A percentile compares a stretch with the other conserved stretches of the same genome.
Conservation (phyloP, 1,140 invertebrate genomes). For the Parasteatoda tepidariorum region DNA sequence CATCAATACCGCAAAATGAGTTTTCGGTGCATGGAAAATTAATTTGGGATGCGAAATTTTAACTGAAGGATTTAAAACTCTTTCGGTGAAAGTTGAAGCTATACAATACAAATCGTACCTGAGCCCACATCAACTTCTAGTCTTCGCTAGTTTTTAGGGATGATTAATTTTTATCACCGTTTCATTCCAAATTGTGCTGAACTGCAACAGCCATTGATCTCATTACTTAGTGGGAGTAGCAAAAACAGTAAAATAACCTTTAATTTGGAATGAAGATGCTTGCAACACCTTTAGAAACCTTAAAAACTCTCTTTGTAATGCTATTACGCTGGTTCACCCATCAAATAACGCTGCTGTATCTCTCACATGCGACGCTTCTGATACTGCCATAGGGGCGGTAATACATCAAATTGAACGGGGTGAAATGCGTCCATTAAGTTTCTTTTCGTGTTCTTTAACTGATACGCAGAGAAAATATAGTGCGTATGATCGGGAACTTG, state of each 20-base stretch:
- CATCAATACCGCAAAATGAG: constrained; percentile 63
- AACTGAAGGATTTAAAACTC: constrained; percentile 16
- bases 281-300: constrained; percentile 66
- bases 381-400: constrained; percentile 48
- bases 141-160: constrained; percentile 66
- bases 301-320: constrained; percentile 66
- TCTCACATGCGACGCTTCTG: constrained; percentile 51
- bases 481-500: constrained; percentile 63
- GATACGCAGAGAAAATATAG: constrained; percentile 48
- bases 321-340: constrained; percentile 35
- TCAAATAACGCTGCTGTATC: constrained; percentile 12
- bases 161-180: constrained; percentile 67
- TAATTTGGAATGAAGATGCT: constrained; percentile 60
- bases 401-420: constrained; percentile 46
- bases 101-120: constrained; percentile 45
- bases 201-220: neutral
- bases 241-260: neutral
- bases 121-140: constrained; percentile 65
- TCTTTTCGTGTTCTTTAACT: constrained; percentile 51
- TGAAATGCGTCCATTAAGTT: constrained; percentile 58
- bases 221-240: neutral
- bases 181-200: constrained; percentile 35
- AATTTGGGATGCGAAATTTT: constrained; percentile 38
- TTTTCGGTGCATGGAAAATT: constrained; percentile 23
- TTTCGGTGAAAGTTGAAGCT: constrained; percentile 11